phyloP scores from a whole-genome alignment of 2,797 vertebrate genomes.

The Onychomys arenicola region DNA sequence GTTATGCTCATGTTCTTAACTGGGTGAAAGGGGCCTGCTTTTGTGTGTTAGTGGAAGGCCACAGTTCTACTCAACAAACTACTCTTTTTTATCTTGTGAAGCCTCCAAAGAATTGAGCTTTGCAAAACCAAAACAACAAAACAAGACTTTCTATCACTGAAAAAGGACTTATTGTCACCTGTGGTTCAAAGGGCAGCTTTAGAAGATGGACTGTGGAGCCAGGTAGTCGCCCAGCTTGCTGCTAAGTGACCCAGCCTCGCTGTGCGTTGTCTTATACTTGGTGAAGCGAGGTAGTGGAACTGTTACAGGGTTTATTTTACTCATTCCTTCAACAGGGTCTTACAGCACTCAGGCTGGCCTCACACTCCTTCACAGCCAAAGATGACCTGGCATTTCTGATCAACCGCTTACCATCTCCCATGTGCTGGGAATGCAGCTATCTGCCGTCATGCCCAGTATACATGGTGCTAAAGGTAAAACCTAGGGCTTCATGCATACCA shows the following conservation, averaged over 20 bases:
- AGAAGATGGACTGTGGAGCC: not conserved
- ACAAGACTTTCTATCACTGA: not conserved
- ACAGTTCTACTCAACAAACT: conserved; percentile 9
- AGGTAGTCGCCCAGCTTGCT: not conserved
- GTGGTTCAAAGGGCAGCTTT: not conserved
- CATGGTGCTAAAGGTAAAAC: not conserved
- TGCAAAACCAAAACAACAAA: not conserved
- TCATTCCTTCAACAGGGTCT: not conserved
- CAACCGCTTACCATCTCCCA: not conserved
- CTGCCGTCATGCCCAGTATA: not conserved
- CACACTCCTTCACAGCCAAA: not conserved
- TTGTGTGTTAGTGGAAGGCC: not conserved
- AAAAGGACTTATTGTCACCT: not conserved
- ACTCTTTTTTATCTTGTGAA: conserved; percentile 26
- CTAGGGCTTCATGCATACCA: not conserved
- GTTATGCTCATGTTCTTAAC: not conserved
- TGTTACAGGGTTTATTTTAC: not conserved
- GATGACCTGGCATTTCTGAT: no score
- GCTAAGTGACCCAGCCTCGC: not conserved
- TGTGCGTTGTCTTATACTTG: conserved; percentile 5
- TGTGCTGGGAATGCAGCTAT: no score
- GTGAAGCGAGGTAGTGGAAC: not conserved
- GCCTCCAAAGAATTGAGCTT: conserved; percentile 10
- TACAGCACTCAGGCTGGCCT: not conserved
- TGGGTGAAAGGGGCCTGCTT: conserved; percentile 30